phyloP scores from a whole-genome alignment of 2,888 invertebrate genomes.

The Coelinius sp. region DNA sequence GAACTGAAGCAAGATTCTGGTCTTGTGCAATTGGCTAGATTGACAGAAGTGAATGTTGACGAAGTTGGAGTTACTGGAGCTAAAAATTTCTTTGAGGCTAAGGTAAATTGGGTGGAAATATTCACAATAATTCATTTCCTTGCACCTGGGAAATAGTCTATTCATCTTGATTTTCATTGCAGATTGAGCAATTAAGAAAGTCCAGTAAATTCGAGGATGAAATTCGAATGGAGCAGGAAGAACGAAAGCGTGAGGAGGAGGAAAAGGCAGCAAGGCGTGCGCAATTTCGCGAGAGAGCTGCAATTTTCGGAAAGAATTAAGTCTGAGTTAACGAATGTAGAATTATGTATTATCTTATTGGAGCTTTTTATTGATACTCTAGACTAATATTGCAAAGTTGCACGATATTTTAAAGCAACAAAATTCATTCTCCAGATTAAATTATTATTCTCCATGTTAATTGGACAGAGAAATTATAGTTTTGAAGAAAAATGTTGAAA shows the following conservation, averaged over 20 bases:
- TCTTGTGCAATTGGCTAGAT: slow-evolving; percentile 85
- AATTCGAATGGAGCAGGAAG: slow-evolving; percentile 92
- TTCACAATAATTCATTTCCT: no score
- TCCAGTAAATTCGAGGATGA: slow-evolving; percentile 93
- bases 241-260: slow-evolving; percentile 86
- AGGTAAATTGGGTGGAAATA: slow-evolving; percentile 72
- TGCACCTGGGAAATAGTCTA: no score
- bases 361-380: background rate
- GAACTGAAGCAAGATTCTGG: slow-evolving; percentile 91
- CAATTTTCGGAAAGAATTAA: slow-evolving; percentile 79
- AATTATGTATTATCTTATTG: background rate
- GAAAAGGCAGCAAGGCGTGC: slow-evolving; percentile 85
- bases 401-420: background rate
- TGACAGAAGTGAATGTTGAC: slow-evolving; percentile 93
- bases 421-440: background rate
- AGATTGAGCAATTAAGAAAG: slow-evolving; percentile 88
- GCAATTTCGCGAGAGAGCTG: slow-evolving; percentile 91
- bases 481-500: slow-evolving; percentile 1
- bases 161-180: slow-evolving; percentile 54
- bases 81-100: slow-evolving; percentile 96
- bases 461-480: background rate
- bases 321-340: background rate
- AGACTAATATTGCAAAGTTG: background rate
- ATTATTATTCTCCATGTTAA: background rate
- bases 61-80: slow-evolving; percentile 96